phyloP scores from a whole-genome alignment of 2,797 vertebrate genomes.

The Chelon auratus region DNA sequence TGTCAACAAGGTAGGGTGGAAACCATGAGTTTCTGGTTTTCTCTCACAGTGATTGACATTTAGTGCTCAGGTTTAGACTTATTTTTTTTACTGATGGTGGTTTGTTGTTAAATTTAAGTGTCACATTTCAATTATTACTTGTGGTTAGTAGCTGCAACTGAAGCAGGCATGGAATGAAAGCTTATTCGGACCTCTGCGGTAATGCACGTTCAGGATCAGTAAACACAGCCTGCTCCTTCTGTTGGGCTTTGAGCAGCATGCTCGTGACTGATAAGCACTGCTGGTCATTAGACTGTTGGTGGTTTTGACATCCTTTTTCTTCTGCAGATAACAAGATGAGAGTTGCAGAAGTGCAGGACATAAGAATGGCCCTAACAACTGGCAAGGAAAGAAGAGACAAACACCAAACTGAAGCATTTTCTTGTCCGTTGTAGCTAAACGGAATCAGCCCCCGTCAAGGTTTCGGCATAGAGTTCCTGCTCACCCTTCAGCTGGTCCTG shows the following conservation, averaged over 20 bases:
- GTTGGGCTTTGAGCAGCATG: not conserved
- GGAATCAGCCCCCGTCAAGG: constrained; percentile 83
- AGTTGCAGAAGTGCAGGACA: not conserved
- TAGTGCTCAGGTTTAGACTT: not conserved
- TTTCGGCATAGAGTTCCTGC: constrained; percentile 87
- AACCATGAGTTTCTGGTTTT: constrained; percentile 30
- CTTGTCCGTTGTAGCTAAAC: constrained; percentile 35
- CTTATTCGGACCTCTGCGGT: not conserved
- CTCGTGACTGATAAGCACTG: too few relatives aligned
- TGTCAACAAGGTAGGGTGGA: constrained; percentile 64
- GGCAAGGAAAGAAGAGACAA: not conserved
- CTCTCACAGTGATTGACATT: constrained; percentile 17
- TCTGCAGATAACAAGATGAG: not conserved
- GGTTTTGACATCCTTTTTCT: not conserved
- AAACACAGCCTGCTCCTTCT: not conserved
- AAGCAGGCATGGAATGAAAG: constrained; percentile 1
- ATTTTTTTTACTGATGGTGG: constrained; percentile 5
- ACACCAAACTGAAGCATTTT: not conserved
- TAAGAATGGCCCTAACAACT: not conserved
- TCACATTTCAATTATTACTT: constrained; percentile 21
- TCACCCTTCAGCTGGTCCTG: constrained; percentile 88
- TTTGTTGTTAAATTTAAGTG: constrained; percentile 28
- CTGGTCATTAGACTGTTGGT: not conserved
- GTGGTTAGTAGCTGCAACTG: constrained; percentile 7
- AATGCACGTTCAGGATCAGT: constrained; percentile 6